Evolutionary conservation across 2,888 invertebrate species (phyloP), one percentile per base, ranked within the genome.

Genomic region (Cybosia mesomella): DNA sequence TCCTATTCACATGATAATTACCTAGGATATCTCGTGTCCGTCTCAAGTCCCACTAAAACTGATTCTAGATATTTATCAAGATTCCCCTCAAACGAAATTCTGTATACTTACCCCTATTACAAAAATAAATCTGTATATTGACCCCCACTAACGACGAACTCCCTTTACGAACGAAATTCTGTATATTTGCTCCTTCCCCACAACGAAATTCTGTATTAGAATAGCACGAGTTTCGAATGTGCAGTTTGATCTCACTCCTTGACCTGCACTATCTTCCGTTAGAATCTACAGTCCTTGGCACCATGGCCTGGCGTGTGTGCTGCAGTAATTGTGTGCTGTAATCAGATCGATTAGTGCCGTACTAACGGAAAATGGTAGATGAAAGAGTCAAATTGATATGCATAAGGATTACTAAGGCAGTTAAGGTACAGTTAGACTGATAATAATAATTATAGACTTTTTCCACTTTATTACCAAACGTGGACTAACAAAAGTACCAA

Each of bases 251-350:
- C 65, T 58, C 24, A 13, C 54, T 58, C 82, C 81, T 77, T 82
- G 81, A 79, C 79, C 82, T 24, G 43, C 9, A 24, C 22, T 64
- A 58, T 64, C 32, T 72, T 72, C 72, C 69, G 60, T 58, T 57
- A 49, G 49, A 72, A 82, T 80, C 64, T 55, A 43, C 5, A 68
- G 70, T 73, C 82, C 81, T 80, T 81, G 79, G 75, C 81, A 60
- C 49, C 24, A 73, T 66, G 66, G 63, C 54, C 36, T 54, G 63
- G 66, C 58, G 69, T 67, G n/a, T n/a, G n/a, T n/a, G n/a, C n/a
- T n/a, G 70, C 66, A 57, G 59, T 61, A 43, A 36, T n/a, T 34
- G 34, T 49, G 36, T 64, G 59, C 34, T 71, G 54, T 72, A 72
- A 73, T 75, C 68, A 66, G 71, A 80, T 79, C 77, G 77, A 80